phyloP scores from a whole-genome alignment of 2,113 vertebrate genomes.

The Campylomormyrus tamandua region DNA sequence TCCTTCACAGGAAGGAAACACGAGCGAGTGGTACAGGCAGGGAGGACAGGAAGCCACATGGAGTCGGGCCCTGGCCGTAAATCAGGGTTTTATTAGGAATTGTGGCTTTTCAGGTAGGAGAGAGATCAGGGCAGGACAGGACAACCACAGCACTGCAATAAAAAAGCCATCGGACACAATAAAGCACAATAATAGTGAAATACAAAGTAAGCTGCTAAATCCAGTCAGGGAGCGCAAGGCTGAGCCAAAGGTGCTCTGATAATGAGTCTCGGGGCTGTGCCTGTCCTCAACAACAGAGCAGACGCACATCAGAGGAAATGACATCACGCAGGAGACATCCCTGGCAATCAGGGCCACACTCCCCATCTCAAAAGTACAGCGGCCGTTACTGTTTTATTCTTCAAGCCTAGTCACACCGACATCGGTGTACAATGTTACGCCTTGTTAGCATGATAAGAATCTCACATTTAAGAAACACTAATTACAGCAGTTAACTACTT shows the following conservation, averaged over 20 bases:
- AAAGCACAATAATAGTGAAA: background rate
- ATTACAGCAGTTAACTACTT: background rate
- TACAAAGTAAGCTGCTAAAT: background rate
- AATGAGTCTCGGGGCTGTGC: background rate
- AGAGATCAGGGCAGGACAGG: background rate
- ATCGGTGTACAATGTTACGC: background rate
- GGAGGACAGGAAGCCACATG: background rate
- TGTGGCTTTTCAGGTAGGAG: background rate
- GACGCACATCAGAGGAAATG: background rate
- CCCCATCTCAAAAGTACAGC: background rate
- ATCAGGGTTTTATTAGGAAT: background rate
- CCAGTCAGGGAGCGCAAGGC: background rate
- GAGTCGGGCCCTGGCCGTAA: background rate
- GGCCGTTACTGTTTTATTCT: background rate
- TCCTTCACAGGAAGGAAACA: background rate
- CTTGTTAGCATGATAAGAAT: background rate
- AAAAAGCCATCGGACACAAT: background rate
- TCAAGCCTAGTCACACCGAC: background rate
- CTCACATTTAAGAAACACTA: background rate
- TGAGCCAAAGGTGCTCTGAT: background rate
- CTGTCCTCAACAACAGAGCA: background rate
- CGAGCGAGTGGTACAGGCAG: background rate
- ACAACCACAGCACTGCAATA: background rate
- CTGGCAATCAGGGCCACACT: background rate
- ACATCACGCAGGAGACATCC: background rate